These are phyloP conservation scores for Druceiella hillmani DNA, from an alignment of 2,888 invertebrate genomes.

Conservation along the genomic window DNA sequence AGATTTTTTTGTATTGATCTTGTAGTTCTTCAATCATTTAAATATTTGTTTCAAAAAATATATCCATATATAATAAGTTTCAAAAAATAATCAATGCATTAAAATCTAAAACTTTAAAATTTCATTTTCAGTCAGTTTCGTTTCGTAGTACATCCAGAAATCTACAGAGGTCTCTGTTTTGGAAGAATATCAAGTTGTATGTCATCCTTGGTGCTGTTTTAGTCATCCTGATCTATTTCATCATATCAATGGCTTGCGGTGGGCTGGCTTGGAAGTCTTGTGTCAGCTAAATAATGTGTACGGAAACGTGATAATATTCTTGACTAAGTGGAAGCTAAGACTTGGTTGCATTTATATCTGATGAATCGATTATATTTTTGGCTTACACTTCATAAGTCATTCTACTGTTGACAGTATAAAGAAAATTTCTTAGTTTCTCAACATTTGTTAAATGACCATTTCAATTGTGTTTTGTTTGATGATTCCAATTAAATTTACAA, in stretches of 20 bases:
- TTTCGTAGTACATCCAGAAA: conserved; percentile 84
- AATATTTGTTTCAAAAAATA: conserved; percentile 5
- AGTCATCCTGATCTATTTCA: conserved; percentile 72
- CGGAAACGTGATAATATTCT: too few relatives aligned
- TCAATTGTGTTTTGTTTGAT: too few relatives aligned
- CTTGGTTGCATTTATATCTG: neutral
- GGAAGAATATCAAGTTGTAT: conserved; percentile 91
- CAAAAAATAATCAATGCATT: too few relatives aligned
- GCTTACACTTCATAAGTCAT: too few relatives aligned
- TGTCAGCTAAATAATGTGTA: conserved; percentile 36
- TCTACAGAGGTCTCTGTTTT: conserved; percentile 81
- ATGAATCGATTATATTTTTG: neutral
- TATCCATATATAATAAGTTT: too few relatives aligned
- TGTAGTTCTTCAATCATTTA: conserved; percentile 8
- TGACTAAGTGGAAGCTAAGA: too few relatives aligned
- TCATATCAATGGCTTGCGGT: conserved; percentile 84
- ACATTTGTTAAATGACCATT: too few relatives aligned
- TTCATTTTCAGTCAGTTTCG: conserved; percentile 69
- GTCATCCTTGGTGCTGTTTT: conserved; percentile 61
- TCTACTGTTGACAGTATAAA: too few relatives aligned
- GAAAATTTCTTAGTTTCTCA: too few relatives aligned
- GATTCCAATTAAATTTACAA: too few relatives aligned
- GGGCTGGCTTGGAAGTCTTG: conserved; percentile 75
- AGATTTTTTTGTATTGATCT: conserved; percentile 9
- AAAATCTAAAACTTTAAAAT: conserved; percentile 3